Evolutionary conservation across 1,140 invertebrate species (phyloP), one percentile per base, ranked within the genome.

Genomic region (Leucophenga varia): DNA sequence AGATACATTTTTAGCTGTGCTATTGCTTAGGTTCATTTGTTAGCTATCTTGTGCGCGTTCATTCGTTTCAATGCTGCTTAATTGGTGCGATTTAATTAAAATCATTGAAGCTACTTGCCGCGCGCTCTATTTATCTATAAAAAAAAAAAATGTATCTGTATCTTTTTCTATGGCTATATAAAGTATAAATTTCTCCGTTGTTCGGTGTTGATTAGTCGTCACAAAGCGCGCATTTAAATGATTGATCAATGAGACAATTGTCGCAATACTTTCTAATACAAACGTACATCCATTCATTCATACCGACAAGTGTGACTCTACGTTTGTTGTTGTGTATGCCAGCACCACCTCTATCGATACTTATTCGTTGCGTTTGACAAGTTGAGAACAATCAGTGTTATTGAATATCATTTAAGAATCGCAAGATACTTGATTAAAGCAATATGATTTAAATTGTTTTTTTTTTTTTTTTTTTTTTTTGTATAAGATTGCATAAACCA

Each of bases 61-160:
- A n/a, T n/a, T n/a, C n/a, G n/a, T n/a, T n/a, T n/a, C 12, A 12
- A 28, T 7, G 25, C 31, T 17, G 57, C 54, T 67, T 64, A 72
- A 72, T 72, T 72, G 69, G 69, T 72, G 69, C 69, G 69, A 72
- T 72, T 72, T 65, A 72, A 72, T 72, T 72, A 72, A 72, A 72
- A 65, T 67, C 68, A 56, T 72, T 52, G 25, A 37, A 46, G 22
- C 16, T 34, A 43, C 25, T 36, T 22, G 32, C 41, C 28, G 32
- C 40, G n/a, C n/a, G n/a, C n/a, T n/a, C n/a, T n/a, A n/a, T n/a
- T n/a, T n/a, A n/a, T n/a, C n/a, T n/a, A n/a, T n/a, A n/a, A n/a
- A n/a, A n/a, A n/a, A n/a, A n/a, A n/a, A n/a, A n/a, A n/a, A n/a
- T 25, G 22, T 10, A 10, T 25, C 22, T 25, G 5, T 10, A 25